These are phyloP conservation scores for Struthidea cinerea DNA, from an alignment of 2,113 vertebrate species.

Conservation along the genomic window DNA sequence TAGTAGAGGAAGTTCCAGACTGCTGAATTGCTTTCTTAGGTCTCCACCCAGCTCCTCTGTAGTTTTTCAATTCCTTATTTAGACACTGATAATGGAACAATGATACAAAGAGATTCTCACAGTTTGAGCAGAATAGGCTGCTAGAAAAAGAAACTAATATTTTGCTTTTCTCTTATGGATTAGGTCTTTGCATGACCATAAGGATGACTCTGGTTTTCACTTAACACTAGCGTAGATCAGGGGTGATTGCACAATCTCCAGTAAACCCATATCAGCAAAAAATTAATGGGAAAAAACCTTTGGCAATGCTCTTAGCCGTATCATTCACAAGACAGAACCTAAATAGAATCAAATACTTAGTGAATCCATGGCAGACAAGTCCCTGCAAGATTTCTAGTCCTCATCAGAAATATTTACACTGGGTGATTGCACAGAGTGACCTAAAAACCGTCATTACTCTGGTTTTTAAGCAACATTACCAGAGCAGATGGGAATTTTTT, in stretches of 20 bases:
- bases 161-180: not conserved
- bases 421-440: not conserved
- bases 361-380: not conserved
- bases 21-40: slow-evolving; percentile 67
- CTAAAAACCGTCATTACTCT: not conserved
- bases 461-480: not conserved
- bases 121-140: not conserved
- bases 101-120: slow-evolving; percentile 25
- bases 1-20: slow-evolving; percentile 67
- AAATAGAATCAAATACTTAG: not conserved
- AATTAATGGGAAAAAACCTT: not conserved
- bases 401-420: not conserved
- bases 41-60: slow-evolving; percentile 53
- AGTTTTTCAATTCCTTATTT: slow-evolving; percentile 63
- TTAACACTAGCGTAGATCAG: not conserved
- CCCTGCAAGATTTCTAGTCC: not conserved
- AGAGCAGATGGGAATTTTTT: not conserved
- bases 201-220: not conserved
- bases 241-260: not conserved
- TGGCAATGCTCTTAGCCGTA: not conserved
- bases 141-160: not conserved
- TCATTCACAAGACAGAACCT: not conserved
- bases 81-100: slow-evolving; percentile 41
- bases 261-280: not conserved
- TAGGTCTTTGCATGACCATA: not conserved